Evolutionary conservation across 1,140 invertebrate species (phyloP), one percentile per base, ranked within the genome.

Genomic region (Metopolophium dirhodum): DNA sequence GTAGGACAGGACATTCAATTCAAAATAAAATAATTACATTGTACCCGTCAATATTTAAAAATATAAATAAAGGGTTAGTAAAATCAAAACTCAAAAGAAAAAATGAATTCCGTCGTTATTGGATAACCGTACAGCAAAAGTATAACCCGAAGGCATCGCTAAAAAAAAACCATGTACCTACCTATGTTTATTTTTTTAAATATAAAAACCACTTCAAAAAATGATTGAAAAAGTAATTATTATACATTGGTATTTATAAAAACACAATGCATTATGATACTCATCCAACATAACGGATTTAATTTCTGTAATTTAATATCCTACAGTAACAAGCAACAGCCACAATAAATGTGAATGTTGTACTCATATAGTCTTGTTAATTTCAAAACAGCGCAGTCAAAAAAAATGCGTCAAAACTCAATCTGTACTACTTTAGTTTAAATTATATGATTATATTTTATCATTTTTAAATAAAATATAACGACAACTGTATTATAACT

Each of bases 301-400:
- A 77, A 77, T 77, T 77, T 35, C 30, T 77, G 61, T 77, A 77
- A 77, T 77, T 77, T 77, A 77, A 77, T 77, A 35, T 77, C 61
- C n/a, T n/a, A 18, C 2, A 77, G 61, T 18, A 35, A 77, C 30
- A 77, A 77, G 61, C 7, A 35, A 77, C 61, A 77, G n/a, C 61
- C 14, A n/a, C 61, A 77, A 77, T 77, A 77, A 77, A 77, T n/a
- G 7, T 18, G 18, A 35, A 77, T 77, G 30, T n/a, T 68, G 4
- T 77, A 61, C 26, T 77, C 30, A 4, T 61, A 1, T 61, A 77
- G 6, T 77, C 61, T 1, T 77, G n/a, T 77, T 77, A 14, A 77
- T 77, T 77, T 77, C n/a, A 77, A 77, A 77, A 77, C 30, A 3
- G 3, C 30, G n/a, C 18, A 77, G 14, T 7, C 23, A 61, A 61